Conservation (phyloP, 2,797 vertebrate species). For the Pipistrellus pygmaeus region DNA sequence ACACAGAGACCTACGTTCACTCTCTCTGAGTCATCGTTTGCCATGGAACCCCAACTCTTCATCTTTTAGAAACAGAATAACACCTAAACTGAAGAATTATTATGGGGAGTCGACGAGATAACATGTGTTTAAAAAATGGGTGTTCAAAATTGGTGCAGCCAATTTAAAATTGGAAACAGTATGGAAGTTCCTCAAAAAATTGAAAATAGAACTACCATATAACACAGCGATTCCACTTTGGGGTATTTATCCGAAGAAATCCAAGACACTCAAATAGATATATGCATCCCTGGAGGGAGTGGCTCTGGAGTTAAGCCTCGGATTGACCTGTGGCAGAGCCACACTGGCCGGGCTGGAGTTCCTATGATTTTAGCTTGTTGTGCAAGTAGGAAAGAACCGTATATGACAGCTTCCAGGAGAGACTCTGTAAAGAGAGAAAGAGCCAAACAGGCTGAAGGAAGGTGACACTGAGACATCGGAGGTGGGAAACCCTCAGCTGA, state of each 20-base stretch:
- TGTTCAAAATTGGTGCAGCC: not conserved
- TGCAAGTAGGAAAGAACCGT: not conserved
- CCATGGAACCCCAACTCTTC: not conserved
- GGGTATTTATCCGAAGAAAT: not conserved
- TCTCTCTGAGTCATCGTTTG: not conserved
- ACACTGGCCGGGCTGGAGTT: too few species aligned
- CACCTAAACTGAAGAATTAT: not conserved
- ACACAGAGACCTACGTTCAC: not conserved
- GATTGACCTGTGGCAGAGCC: too few species aligned
- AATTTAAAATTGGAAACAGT: not conserved
- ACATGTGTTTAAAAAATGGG: not conserved
- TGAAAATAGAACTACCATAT: not conserved
- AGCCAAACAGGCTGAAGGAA: not conserved
- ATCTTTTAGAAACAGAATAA: not conserved
- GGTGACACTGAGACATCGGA: not conserved
- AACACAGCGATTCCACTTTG: not conserved
- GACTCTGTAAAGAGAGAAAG: not conserved
- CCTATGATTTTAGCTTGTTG: too few species aligned
- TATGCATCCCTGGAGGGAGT: not conserved
- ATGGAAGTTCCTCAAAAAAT: not conserved
- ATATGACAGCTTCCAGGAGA: not conserved
- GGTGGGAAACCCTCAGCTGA: not conserved
- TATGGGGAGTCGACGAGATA: not conserved
- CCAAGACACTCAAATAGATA: not conserved
- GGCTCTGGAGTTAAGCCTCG: too few species aligned